Percentiles rank a stretch among this genome's conserved stretches.
These are phyloP conservation scores for Zygaena filipendulae DNA, from an alignment of 2,888 invertebrate species.

Conservation along the genomic window DNA sequence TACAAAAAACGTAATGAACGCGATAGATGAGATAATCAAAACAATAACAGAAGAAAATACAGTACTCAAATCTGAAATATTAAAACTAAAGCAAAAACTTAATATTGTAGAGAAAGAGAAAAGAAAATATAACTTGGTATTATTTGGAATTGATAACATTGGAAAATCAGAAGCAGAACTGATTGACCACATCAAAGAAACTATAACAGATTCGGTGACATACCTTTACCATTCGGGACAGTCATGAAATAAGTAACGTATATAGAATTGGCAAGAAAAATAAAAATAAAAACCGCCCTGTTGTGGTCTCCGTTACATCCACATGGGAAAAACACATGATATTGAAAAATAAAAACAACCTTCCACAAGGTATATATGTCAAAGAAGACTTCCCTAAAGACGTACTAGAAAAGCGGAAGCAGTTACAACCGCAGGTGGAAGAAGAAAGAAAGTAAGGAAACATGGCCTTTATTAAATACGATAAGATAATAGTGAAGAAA, in stretches of 20 bases:
- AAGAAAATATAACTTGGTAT: constrained; percentile 6
- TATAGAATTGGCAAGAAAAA: not conserved
- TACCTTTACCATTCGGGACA: too few species aligned
- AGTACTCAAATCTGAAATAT: constrained; percentile 4
- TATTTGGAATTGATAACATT: constrained; percentile 9
- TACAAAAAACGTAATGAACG: too few species aligned
- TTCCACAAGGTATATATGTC: constrained; percentile 6
- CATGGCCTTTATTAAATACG: constrained; percentile 7
- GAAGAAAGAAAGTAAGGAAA: constrained; percentile 11
- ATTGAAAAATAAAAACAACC: constrained; percentile 6
- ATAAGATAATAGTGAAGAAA: constrained; percentile 11
- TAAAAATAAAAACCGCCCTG: constrained; percentile 2
- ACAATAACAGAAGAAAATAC: constrained; percentile 6
- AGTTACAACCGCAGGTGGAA: constrained; percentile 6
- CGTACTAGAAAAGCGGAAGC: constrained; percentile 8
- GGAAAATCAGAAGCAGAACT: constrained; percentile 10
- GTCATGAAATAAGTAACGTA: constrained; percentile 7
- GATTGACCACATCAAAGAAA: constrained; percentile 8
- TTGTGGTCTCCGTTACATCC: constrained; percentile 3
- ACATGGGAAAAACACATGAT: constrained; percentile 8
- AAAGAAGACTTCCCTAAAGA: constrained; percentile 13
- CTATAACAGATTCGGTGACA: constrained; percentile 4
- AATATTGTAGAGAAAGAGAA: constrained; percentile 3
- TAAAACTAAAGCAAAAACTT: constrained; percentile 4
- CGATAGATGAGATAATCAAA: constrained; percentile 9